phyloP scores from a whole-genome alignment of 2,113 vertebrate species.

The Leptobrachium leishanense region DNA sequence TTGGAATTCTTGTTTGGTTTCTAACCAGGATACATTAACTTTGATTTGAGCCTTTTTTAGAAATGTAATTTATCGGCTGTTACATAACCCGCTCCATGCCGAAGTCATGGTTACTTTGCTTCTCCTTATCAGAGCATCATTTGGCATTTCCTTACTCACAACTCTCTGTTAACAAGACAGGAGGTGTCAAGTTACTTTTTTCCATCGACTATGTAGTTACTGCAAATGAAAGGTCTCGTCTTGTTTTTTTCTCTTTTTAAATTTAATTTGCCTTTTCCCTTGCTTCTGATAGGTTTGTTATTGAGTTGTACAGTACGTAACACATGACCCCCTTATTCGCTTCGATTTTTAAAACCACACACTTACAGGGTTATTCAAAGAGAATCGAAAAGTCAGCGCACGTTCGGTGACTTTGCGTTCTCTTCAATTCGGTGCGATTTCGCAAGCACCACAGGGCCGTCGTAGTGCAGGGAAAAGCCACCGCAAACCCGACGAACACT shows the following conservation, averaged over 20 bases:
- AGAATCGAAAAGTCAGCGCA: too few species aligned
- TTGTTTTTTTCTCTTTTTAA: slow-evolving; percentile 37
- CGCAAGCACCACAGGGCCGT: too few species aligned
- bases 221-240: slow-evolving; percentile 31
- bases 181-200: slow-evolving; percentile 34
- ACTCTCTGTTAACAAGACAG: slow-evolving; percentile 25
- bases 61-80: slow-evolving; percentile 43
- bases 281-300: neutral
- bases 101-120: slow-evolving; percentile 46
- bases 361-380: too few species aligned
- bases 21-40: slow-evolving; percentile 19
- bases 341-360: too few species aligned
- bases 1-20: slow-evolving; percentile 42
- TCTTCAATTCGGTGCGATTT: too few species aligned
- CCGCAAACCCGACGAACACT: too few species aligned
- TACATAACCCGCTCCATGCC: slow-evolving; percentile 41
- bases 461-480: too few species aligned
- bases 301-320: neutral
- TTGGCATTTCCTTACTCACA: slow-evolving; percentile 27
- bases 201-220: slow-evolving; percentile 29
- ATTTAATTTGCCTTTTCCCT: neutral
- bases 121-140: slow-evolving; percentile 36
- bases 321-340: neutral
- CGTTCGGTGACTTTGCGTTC: too few species aligned
- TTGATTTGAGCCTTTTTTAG: slow-evolving; percentile 37